phyloP scores from a whole-genome alignment of 2,113 vertebrate genomes.

The Choloepus hoffmanni region DNA sequence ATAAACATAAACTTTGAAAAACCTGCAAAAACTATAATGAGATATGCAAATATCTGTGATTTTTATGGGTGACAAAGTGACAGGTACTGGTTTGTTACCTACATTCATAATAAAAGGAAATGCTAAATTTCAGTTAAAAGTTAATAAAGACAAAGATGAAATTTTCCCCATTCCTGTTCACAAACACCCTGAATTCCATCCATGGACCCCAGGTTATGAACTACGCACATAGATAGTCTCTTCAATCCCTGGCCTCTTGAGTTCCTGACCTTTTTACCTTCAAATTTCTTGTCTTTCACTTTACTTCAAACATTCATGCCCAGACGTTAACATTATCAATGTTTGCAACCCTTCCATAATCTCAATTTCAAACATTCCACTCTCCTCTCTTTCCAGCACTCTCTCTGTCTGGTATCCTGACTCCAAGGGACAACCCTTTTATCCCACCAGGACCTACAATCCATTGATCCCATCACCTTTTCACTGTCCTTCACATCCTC shows the following conservation, averaged over 20 bases:
- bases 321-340: not conserved
- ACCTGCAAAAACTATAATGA: not conserved
- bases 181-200: not conserved
- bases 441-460: not conserved
- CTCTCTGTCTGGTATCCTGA: not conserved
- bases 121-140: constrained; percentile 38
- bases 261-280: not conserved
- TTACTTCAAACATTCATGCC: not conserved
- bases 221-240: not conserved
- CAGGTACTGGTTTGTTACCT: not conserved
- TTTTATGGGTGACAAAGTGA: not conserved
- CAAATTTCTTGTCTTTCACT: not conserved
- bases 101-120: not conserved
- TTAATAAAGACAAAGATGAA: constrained; percentile 28
- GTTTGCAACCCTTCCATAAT: not conserved
- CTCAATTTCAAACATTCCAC: not conserved
- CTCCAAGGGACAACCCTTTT: not conserved
- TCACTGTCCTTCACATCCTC: not conserved
- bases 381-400: not conserved
- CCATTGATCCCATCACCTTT: not conserved
- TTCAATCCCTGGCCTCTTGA: not conserved
- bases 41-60: not conserved
- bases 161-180: not conserved
- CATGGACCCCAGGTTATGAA: not conserved
- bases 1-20: not conserved